Conservation (phyloP, 1,140 invertebrate species). For the Drosophila kepulauana region DNA sequence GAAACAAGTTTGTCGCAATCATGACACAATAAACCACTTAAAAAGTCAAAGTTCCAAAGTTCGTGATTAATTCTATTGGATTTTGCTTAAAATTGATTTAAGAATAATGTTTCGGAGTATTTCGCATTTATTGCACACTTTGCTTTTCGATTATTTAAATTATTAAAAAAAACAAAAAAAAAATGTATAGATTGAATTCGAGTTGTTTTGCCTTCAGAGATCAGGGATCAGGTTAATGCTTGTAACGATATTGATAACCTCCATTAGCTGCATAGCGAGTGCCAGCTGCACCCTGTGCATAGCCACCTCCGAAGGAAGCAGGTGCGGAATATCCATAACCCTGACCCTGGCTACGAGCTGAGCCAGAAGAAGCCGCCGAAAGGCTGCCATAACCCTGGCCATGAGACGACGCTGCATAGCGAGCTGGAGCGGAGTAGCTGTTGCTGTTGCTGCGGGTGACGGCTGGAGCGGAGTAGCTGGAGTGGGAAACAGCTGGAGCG, state of each 20-base stretch:
- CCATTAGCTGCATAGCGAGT: conserved; percentile 60
- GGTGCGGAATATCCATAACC: conserved; percentile 24
- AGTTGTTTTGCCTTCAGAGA: conserved; percentile 1
- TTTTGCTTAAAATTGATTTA: not conserved
- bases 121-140: not conserved
- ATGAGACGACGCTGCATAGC: conserved; percentile 20
- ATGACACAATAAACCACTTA: not conserved
- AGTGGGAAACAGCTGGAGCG: conserved; percentile 21
- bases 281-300: conserved; percentile 10
- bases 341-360: conserved; percentile 22
- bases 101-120: not conserved
- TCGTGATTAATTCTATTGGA: not conserved
- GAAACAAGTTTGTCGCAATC: conserved; percentile 1
- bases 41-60: not conserved
- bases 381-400: conserved; percentile 31
- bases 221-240: conserved; percentile 49
- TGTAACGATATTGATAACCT: conserved; percentile 63
- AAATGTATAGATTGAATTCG: not conserved
- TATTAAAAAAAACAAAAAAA: conserved; percentile 13
- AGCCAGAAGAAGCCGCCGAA: not conserved
- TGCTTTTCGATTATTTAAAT: not conserved
- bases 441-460: conserved; percentile 4
- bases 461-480: conserved; percentile 30
- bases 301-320: not conserved
- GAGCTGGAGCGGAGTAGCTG: conserved; percentile 23